phyloP scores from a whole-genome alignment of 1,140 invertebrate genomes.

The Leptonema lineaticorne region DNA sequence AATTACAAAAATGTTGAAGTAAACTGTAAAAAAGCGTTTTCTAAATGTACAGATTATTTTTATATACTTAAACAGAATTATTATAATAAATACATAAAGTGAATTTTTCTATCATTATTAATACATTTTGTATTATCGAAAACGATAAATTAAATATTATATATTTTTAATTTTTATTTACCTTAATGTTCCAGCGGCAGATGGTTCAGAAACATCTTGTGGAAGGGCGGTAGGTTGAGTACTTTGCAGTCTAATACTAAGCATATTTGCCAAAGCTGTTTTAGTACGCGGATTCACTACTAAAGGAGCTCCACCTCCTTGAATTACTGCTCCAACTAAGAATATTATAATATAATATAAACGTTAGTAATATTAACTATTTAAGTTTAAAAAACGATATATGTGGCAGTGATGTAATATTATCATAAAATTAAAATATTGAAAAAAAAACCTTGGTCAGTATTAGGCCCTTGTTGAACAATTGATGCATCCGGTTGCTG shows the following conservation, averaged over 20 bases:
- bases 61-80: no score
- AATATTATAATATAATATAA: slow-evolving; percentile 33
- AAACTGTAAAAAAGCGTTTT: no score
- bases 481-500: slow-evolving; percentile 21
- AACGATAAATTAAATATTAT: no score
- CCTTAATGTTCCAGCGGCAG: slow-evolving; percentile 69
- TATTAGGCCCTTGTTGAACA: slow-evolving; percentile 23
- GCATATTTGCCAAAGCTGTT: slow-evolving; percentile 91
- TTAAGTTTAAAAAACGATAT: no score
- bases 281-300: slow-evolving; percentile 92
- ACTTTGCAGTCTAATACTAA: slow-evolving; percentile 82
- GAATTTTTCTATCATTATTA: no score
- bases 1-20: no score
- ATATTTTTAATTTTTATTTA: slow-evolving; percentile 32
- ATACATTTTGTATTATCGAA: no score
- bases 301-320: slow-evolving; percentile 52
- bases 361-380: not conserved
- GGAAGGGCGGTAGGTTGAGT: slow-evolving; percentile 41
- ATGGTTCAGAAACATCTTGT: slow-evolving; percentile 57
- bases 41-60: no score
- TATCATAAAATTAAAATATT: not conserved
- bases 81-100: no score
- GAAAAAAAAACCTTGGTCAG: slow-evolving; percentile 29
- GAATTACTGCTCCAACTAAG: slow-evolving; percentile 25
- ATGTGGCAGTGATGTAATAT: not conserved